These are phyloP conservation scores for Peromyscus eremicus DNA, from an alignment of 2,797 vertebrate species.

Conservation along the genomic window DNA sequence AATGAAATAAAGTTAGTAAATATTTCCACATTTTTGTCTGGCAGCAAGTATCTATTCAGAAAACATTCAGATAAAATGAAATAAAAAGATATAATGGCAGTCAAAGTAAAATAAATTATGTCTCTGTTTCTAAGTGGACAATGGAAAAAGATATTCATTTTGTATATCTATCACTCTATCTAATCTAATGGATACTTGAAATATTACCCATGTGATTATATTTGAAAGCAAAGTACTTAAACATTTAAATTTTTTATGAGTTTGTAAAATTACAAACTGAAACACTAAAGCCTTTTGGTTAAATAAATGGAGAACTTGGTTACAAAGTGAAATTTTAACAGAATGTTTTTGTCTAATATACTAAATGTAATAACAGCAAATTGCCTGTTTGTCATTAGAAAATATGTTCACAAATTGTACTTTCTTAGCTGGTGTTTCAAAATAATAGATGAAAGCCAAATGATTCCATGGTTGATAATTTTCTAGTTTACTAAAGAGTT, in stretches of 20 bases:
- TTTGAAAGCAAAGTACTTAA: slow-evolving; percentile 51
- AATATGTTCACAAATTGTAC: not conserved
- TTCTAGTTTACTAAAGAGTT: not conserved
- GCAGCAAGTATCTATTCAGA: not conserved
- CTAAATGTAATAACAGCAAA: not conserved
- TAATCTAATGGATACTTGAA: slow-evolving; percentile 47
- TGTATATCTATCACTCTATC: not conserved
- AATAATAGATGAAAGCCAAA: not conserved
- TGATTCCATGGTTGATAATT: not conserved
- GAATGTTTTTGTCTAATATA: not conserved
- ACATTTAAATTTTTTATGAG: slow-evolving; percentile 45
- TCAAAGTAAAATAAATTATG: slow-evolving; percentile 7
- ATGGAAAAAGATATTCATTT: not conserved
- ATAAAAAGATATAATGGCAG: not conserved
- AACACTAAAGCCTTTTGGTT: not conserved
- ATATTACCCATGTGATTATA: not conserved
- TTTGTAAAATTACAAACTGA: slow-evolving; percentile 29
- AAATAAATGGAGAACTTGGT: not conserved
- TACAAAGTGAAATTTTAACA: slow-evolving; percentile 46
- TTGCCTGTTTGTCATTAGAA: not conserved
- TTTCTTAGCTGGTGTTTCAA: not conserved
- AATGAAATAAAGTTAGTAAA: not conserved
- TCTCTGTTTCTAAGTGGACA: not conserved
- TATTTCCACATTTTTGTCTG: not conserved
- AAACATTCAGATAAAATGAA: not conserved